Evolutionary conservation across 2,797 vertebrate genomes (phyloP), one percentile per base, ranked within the genome.

Genomic region (Centropyge bicolor): DNA sequence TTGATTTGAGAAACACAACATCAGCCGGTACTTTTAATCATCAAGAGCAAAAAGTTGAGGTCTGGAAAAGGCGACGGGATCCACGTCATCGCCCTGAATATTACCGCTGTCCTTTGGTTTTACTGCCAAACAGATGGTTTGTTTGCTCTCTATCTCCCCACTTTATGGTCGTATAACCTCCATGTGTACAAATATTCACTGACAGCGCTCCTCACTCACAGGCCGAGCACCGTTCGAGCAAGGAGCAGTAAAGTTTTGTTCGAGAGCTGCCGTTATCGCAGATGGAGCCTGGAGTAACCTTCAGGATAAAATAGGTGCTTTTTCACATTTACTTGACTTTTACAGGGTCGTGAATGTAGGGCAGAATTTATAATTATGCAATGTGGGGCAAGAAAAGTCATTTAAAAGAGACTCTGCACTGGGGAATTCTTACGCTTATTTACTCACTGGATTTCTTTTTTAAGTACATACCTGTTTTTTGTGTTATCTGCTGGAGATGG

Each of bases 261-360:
- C 48, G 66, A 68, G 46, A 9, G 78, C 72, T 68, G 84, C 76
- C 68, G 41, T 74, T 89, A 84, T 91, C 82, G 66, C 82, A 62
- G 57, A 77, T 60, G 71, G 65, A 85, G 71, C 71, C 68, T 36
- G 24, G 3, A 60, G 51, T 76, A 59, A 63, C 85, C 54, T 78
- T 74, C 17, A 61, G 64, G 51, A 73, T 71, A 41, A 70, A 83
- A 73, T 41, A 75, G 63, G 36, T 49, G 24, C 40, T 70, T 86
- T 82, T 66, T n/a, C 10, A 8, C 19, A 68, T 91, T 81, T 52
- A 76, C 81, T 84, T 84, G 78, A 88, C 81, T 76, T 90, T 85
- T 82, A 89, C 76, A 64, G 57, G 69, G 51, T 83, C 59, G 72
- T 80, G 65, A 85, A 89, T 86, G 67, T 68, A 40, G 61, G 69